Conservation (phyloP, 1,140 invertebrate species). For the Papilio polyxenes region DNA sequence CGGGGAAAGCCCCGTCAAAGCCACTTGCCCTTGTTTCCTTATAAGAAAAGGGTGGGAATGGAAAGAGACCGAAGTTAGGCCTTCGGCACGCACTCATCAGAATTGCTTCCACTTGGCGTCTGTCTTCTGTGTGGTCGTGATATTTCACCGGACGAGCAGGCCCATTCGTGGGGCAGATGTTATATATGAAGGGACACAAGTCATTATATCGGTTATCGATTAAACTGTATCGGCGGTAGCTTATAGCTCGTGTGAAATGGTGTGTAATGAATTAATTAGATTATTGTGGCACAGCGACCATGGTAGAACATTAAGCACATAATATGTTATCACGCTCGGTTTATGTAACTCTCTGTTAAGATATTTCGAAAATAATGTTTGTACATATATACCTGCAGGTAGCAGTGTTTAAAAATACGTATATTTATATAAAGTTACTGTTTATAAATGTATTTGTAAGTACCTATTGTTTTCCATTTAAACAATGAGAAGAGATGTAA, state of each 20-base stretch:
- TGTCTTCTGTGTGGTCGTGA: too few relatives aligned
- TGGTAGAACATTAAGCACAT: constrained; percentile 26
- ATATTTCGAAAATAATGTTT: background rate
- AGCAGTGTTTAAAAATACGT: too few relatives aligned
- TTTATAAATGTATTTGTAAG: background rate
- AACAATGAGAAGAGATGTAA: background rate
- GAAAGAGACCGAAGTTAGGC: too few relatives aligned
- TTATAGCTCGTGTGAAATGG: constrained; percentile 4
- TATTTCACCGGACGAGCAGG: too few relatives aligned
- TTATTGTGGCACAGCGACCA: constrained; percentile 28
- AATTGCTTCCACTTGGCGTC: too few relatives aligned
- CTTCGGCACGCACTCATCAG: too few relatives aligned
- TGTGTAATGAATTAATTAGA: constrained; percentile 34
- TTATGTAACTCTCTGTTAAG: constrained; percentile 16
- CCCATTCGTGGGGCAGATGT: background rate
- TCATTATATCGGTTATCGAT: constrained; percentile 26
- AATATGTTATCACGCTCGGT: constrained; percentile 15
- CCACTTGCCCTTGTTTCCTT: too few relatives aligned
- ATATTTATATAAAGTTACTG: too few relatives aligned
- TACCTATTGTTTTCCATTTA: background rate
- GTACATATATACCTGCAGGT: too few relatives aligned
- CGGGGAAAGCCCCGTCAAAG: too few relatives aligned
- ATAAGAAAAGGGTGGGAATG: too few relatives aligned
- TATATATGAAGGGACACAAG: background rate
- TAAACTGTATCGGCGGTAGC: constrained; percentile 9